Evolutionary conservation across 2,113 vertebrate species (phyloP).

Genomic region (Halcyon malimbica): DNA sequence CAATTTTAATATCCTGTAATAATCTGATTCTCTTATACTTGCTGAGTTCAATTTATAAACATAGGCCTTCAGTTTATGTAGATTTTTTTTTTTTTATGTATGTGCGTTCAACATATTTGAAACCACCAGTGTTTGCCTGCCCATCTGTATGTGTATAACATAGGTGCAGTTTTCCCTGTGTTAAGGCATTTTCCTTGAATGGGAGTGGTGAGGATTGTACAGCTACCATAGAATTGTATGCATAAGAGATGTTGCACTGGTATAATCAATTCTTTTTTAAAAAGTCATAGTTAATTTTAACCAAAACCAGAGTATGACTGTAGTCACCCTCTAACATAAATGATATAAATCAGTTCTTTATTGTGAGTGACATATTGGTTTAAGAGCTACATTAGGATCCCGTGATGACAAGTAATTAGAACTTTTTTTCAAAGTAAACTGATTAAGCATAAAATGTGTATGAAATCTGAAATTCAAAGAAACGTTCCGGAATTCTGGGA

Average conservation of each 20-base stretch:
- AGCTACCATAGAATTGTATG: not conserved
- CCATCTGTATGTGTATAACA: accelerated
- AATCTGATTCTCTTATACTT: not conserved
- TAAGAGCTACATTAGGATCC: not conserved
- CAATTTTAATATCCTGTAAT: not conserved
- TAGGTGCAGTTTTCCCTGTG: not conserved
- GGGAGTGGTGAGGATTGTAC: not conserved
- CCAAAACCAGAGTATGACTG: not conserved
- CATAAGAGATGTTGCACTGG: not conserved
- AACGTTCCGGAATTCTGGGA: not conserved
- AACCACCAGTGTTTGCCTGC: not conserved
- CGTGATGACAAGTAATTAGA: not conserved
- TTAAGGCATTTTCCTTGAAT: not conserved
- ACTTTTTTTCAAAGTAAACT: not conserved
- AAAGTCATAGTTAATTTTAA: not conserved
- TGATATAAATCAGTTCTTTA: not conserved
- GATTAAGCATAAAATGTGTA: not conserved
- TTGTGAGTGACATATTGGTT: not conserved
- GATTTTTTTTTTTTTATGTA: not conserved
- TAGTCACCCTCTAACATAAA: not conserved
- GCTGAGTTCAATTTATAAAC: not conserved
- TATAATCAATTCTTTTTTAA: not conserved
- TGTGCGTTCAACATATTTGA: not conserved
- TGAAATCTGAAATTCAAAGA: not conserved
- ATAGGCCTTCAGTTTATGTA: not conserved